phyloP scores from a whole-genome alignment of 2,888 invertebrate species.

The Melolontha melolontha region DNA sequence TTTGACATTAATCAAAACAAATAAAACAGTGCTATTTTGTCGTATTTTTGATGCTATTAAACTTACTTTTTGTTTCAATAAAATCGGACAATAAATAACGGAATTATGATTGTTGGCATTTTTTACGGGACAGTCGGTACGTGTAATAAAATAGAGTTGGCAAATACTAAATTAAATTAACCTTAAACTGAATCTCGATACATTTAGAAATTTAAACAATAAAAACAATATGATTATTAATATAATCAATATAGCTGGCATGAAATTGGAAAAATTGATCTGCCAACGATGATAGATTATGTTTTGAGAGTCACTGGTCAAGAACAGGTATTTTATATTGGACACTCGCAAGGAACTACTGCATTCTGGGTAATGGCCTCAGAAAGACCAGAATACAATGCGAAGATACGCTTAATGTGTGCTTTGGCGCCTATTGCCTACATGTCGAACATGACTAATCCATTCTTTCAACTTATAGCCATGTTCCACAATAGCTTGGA shows the following conservation, averaged over 20 bases:
- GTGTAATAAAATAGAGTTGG: too few species aligned
- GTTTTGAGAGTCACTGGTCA: conserved; percentile 70
- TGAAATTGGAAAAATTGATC: conserved; percentile 81
- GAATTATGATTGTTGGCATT: too few species aligned
- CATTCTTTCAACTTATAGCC: conserved; percentile 17
- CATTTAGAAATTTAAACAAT: too few species aligned
- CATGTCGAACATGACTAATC: conserved; percentile 36
- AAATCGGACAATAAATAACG: too few species aligned
- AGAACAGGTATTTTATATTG: conserved; percentile 77
- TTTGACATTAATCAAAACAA: too few species aligned
- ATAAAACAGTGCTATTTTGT: too few species aligned
- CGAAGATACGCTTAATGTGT: conserved; percentile 74
- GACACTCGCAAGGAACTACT: conserved; percentile 84
- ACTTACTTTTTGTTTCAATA: too few species aligned
- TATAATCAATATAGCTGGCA: conserved; percentile 70
- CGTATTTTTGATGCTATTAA: too few species aligned
- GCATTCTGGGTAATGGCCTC: conserved; percentile 76
- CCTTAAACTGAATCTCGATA: too few species aligned
- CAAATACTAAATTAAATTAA: too few species aligned
- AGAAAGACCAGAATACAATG: conserved; percentile 73
- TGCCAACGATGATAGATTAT: conserved; percentile 84
- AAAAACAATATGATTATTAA: too few species aligned
- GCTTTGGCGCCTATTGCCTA: conserved; percentile 70
- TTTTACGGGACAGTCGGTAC: too few species aligned
- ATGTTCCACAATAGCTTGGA: conserved; percentile 12